Evolutionary conservation across 2,797 vertebrate species (phyloP).

Genomic region (Cephalopachus bancanus): DNA sequence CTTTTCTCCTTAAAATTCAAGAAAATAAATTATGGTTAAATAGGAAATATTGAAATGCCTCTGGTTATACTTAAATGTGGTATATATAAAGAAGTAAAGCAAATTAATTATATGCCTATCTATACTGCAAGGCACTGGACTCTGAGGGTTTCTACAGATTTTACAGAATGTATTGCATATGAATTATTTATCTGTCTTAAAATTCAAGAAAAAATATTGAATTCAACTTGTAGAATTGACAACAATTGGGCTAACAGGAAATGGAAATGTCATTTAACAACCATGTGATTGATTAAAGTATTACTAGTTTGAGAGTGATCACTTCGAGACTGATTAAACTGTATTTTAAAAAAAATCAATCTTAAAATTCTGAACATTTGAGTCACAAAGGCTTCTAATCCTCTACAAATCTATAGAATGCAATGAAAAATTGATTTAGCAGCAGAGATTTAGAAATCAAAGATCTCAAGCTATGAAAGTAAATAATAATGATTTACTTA

Average conservation of each 20-base stretch:
- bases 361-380: conserved; percentile 38
- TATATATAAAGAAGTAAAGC: neutral
- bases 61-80: neutral
- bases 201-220: conserved; percentile 29
- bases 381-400: conserved; percentile 4
- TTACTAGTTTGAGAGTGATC: conserved; percentile 34
- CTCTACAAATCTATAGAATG: neutral
- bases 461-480: neutral
- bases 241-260: neutral
- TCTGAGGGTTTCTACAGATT: neutral
- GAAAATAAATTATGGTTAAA: conserved; percentile 20
- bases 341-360: neutral
- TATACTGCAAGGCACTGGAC: neutral
- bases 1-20: conserved; percentile 33
- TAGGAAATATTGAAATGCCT: neutral
- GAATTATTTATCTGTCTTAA: conserved; percentile 56
- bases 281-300: conserved; percentile 18
- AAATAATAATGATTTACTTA: conserved; percentile 47
- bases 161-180: neutral
- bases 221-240: conserved; percentile 21
- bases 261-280: conserved; percentile 6
- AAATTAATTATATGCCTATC: neutral
- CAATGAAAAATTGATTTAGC: neutral
- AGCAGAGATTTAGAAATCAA: neutral
- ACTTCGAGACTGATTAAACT: conserved; percentile 48